Evolutionary conservation across 2,888 invertebrate genomes (phyloP).

Genomic region (Phengaris arion): DNA sequence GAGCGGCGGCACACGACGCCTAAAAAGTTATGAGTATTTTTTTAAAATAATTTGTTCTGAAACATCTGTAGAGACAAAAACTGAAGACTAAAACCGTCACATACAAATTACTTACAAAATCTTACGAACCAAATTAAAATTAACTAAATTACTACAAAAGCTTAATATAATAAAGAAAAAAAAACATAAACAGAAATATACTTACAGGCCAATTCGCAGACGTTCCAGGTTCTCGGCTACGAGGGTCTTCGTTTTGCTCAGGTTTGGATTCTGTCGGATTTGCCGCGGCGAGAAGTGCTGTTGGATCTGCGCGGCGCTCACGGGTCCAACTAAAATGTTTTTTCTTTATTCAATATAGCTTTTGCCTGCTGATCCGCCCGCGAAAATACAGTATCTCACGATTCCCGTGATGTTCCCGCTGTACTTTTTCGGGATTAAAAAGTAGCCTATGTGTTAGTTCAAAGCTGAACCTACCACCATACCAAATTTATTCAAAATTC

Average conservation of each 20-base stretch:
- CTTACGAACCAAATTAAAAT: not conserved
- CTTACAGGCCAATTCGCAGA: slow-evolving; percentile 59
- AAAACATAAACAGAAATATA: slow-evolving; percentile 36
- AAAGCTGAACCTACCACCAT: no score
- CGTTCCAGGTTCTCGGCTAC: slow-evolving; percentile 55
- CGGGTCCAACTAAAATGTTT: not conserved
- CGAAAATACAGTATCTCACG: no score
- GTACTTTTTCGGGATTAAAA: no score
- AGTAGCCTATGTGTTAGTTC: no score
- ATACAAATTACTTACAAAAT: no score
- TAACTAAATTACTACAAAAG: slow-evolving; percentile 27
- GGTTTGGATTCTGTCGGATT: slow-evolving; percentile 66
- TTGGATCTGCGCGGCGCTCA: slow-evolving; percentile 12
- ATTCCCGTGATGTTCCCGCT: no score
- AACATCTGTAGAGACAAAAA: not conserved
- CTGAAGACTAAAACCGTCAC: not conserved
- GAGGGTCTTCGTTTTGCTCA: slow-evolving; percentile 60
- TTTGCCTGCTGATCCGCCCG: no score
- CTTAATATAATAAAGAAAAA: slow-evolving; percentile 22
- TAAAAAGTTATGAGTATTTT: not conserved
- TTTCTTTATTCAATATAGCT: not conserved
- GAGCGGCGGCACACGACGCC: not conserved
- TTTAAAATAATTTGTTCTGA: not conserved
- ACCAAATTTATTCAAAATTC: no score
- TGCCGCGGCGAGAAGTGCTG: slow-evolving; percentile 43